These are phyloP conservation scores for Sorex maritimensis DNA, from an alignment of 2,797 vertebrate species.

Conservation along the genomic window DNA sequence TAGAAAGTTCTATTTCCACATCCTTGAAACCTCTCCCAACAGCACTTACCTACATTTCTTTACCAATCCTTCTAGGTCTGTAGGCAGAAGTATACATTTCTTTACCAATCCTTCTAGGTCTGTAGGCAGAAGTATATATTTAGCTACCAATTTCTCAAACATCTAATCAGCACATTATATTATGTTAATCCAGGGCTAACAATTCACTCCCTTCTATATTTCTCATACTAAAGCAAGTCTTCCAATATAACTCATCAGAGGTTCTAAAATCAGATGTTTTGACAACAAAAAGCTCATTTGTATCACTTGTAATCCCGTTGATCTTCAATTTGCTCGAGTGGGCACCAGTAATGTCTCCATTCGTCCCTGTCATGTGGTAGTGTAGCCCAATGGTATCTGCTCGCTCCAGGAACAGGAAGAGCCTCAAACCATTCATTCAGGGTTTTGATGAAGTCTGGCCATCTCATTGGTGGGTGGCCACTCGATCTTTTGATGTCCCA, in stretches of 20 bases:
- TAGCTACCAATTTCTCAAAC: background rate
- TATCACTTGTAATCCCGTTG: no score
- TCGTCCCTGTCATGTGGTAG: no score
- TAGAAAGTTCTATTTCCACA: background rate
- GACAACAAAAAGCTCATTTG: background rate
- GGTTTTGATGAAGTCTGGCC: no score
- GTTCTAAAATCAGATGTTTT: constrained; percentile 62
- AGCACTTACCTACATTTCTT: background rate
- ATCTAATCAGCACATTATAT: background rate
- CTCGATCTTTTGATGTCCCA: no score
- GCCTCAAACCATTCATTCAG: no score
- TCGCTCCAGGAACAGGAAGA: no score
- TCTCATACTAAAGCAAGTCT: constrained; percentile 33
- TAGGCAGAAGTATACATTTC: background rate
- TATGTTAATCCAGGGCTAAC: constrained; percentile 43
- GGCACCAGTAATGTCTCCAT: no score
- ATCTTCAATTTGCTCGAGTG: no score
- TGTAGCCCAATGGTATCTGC: no score
- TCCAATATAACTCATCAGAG: background rate
- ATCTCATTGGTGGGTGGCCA: no score
- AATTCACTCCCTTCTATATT: constrained; percentile 33
- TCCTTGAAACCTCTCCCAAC: background rate
- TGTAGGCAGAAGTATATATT: background rate
- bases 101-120: background rate
- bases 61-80: background rate